phyloP scores from a whole-genome alignment of 2,113 vertebrate species.

The Zapus hudsonius region DNA sequence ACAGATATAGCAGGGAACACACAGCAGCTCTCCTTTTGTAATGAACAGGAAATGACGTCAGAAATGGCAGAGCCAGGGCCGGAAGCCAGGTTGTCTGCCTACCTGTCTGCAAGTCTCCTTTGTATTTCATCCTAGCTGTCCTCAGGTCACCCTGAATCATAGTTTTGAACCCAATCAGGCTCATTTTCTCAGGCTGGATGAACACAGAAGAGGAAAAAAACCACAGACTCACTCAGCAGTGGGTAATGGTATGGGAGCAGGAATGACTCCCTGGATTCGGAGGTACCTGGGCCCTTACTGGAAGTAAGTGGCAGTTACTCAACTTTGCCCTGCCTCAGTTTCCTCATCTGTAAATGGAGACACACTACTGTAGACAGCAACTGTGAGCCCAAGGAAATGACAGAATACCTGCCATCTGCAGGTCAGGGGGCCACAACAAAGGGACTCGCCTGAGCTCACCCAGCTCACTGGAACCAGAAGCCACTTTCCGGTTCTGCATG shows the following conservation, averaged over 20 bases:
- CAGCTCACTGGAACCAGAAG: not conserved
- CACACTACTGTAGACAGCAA: not conserved
- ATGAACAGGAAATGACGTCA: not conserved
- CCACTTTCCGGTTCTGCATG: not conserved
- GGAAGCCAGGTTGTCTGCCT: not conserved
- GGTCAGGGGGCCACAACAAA: not conserved
- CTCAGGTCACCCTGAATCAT: not conserved
- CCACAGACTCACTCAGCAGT: fast-evolving
- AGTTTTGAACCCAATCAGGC: not conserved
- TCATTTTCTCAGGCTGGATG: not conserved
- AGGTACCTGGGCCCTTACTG: not conserved
- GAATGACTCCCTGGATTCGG: not conserved
- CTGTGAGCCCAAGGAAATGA: not conserved
- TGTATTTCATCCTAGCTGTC: fast-evolving
- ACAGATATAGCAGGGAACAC: not conserved
- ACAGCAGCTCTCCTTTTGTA: not conserved
- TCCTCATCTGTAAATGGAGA: not conserved
- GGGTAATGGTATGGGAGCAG: fast-evolving
- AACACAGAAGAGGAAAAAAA: not conserved
- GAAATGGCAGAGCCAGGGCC: not conserved
- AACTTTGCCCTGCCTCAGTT: not conserved
- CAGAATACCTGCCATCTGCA: not conserved
- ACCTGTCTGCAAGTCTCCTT: not conserved
- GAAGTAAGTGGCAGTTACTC: not conserved
- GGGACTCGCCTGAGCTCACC: not conserved